phyloP scores from a whole-genome alignment of 53 echinoderm and acorn worm genomes.

The Holothuria leucospilota region DNA sequence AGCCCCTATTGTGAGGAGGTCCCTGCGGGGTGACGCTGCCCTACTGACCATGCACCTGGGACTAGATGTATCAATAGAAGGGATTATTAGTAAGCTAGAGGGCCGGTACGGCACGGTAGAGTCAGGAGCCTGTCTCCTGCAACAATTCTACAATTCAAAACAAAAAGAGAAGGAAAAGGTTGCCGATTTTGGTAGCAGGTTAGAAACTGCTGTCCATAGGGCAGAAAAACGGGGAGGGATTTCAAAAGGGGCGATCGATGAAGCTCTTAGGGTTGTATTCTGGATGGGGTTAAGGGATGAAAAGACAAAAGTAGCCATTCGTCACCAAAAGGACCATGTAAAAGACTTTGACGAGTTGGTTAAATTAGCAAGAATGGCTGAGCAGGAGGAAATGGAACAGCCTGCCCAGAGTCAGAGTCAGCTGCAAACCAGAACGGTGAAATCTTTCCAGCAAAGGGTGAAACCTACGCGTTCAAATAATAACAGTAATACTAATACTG shows the following conservation, averaged over 20 bases:
- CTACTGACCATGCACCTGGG: too few relatives aligned
- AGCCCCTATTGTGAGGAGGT: neutral
- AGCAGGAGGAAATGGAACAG: too few relatives aligned
- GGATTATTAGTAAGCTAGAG: neutral
- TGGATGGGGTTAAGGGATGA: neutral
- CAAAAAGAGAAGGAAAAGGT: neutral
- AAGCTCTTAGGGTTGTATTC: neutral
- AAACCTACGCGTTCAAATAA: too few relatives aligned
- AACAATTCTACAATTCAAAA: conserved; percentile 3
- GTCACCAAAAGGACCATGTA: too few relatives aligned
- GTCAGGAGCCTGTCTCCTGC: conserved; percentile 20
- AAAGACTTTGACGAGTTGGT: too few relatives aligned
- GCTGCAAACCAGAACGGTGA: too few relatives aligned
- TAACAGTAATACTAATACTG: too few relatives aligned
- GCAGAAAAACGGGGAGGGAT: conserved; percentile 21
- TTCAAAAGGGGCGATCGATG: neutral
- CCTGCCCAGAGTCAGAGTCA: too few relatives aligned
- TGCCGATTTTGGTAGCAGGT: neutral
- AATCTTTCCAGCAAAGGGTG: too few relatives aligned
- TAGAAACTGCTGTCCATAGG: neutral
- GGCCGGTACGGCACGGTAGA: conserved; percentile 27
- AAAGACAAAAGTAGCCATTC: too few relatives aligned
- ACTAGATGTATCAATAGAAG: neutral
- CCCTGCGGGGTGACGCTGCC: neutral
- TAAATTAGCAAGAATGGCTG: too few relatives aligned